Base-by-base conservation (phyloP, 2,888 invertebrate species). In the Hyposoter didymator region DNA sequence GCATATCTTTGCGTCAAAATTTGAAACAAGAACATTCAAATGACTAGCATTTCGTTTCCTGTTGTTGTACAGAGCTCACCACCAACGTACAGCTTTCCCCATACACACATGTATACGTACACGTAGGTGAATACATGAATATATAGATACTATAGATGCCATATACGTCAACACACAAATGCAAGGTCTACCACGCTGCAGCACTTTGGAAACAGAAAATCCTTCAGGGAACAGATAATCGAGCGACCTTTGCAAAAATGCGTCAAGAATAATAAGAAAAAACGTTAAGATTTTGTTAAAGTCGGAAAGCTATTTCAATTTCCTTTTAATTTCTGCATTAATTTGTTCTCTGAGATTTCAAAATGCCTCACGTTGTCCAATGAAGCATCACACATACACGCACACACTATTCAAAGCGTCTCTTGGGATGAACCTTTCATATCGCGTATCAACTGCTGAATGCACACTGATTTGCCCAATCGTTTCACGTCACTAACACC, bases 371-470 rank as follows among this genome's bases (percentile, higher is more conserved):
- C 55, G 66, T 66, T 49, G 55, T 52, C 22, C 64, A 22, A 6
- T 49, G 12, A 10, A 19, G 49, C 39, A n/a, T n/a, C n/a, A n/a
- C n/a, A n/a, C n/a, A n/a, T n/a, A n/a, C n/a, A 49, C 59, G 47
- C 69, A 74, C 32, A 59, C 74, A 74, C 74, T 74, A 55, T 45
- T 69, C 59, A 67, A 81, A 47, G 28, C 12, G n/a, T 17, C 59
- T 80, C 73, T 35, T 59, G 32, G 22, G 5, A 10, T 73, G 22
- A 28, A 28, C 32, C 39, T 19, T 72, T 75, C 52, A 32, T 64
- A 55, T 81, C 78, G 47, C 55, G 78, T 74, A 72, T 80, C 76
- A 78, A 76, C 79, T 73, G 78, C 83, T 81, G 75, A 52, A 43
- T 76, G 19, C 39, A 32, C 75, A 49, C 64, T 35, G 69, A 17